Percentiles rank a stretch among this genome's conserved stretches.
Conservation (phyloP, 1,140 invertebrate genomes). For the Berghia stephanieae region DNA sequence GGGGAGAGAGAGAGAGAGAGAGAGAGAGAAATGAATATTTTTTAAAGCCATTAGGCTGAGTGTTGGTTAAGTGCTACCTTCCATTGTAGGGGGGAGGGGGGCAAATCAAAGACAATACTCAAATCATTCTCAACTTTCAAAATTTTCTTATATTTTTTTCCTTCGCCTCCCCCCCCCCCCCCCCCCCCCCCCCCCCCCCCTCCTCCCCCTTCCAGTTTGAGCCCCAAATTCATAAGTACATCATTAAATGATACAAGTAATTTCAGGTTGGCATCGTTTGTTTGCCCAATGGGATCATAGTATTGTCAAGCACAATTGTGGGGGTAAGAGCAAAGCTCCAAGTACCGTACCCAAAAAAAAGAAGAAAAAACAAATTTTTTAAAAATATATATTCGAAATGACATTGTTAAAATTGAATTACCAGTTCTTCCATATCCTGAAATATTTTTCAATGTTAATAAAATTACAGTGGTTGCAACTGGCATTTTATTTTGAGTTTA, state of each 20-base stretch:
- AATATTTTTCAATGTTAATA: too few relatives aligned
- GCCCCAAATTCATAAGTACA: too few relatives aligned
- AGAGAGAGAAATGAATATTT: background rate
- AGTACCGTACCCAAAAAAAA: background rate
- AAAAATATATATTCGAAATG: too few relatives aligned
- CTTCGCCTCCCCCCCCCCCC: background rate
- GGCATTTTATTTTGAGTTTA: too few relatives aligned
- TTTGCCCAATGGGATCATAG: background rate
- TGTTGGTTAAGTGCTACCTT: background rate
- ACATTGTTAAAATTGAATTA: too few relatives aligned
- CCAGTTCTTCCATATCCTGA: too few relatives aligned
- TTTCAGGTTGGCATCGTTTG: background rate
- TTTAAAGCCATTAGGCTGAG: background rate
- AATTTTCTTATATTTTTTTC: background rate
- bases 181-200: background rate
- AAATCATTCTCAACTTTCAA: background rate
- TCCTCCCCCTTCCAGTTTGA: background rate
- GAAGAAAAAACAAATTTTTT: background rate
- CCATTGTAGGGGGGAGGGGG: background rate
- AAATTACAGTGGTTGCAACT: too few relatives aligned
- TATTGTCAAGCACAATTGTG: background rate
- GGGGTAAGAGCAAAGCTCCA: background rate
- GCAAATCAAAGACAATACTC: background rate
- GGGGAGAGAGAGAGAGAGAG: slow-evolving; percentile 12
- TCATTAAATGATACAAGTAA: too few relatives aligned